Percentiles rank a stretch among this genome's conserved stretches.
Conservation (phyloP, 2,797 vertebrate genomes). For the Apogon talboti region DNA sequence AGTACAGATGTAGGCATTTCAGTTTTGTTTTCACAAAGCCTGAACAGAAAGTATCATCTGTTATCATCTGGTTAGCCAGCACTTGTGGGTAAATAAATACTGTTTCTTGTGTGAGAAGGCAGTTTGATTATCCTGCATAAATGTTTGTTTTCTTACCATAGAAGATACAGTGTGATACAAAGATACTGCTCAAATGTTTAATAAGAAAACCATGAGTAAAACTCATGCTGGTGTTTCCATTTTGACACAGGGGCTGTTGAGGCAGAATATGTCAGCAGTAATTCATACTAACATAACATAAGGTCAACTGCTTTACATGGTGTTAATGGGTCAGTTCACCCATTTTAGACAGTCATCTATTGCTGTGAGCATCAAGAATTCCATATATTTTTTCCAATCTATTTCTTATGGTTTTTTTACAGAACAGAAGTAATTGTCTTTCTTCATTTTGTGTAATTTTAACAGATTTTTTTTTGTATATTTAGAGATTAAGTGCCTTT, state of each 20-base stretch:
- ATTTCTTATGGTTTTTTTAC: too few species aligned
- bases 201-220: constrained; percentile 12
- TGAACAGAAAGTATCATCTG: constrained; percentile 19
- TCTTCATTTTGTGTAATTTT: too few species aligned
- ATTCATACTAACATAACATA: constrained; percentile 43
- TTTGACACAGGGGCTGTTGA: constrained; percentile 20
- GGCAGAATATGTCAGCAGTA: constrained; percentile 26
- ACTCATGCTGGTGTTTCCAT: neutral
- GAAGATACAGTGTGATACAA: too few species aligned
- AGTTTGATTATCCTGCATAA: neutral
- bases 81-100: constrained; percentile 21
- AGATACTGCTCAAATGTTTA: neutral
- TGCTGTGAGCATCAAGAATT: too few species aligned
- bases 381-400: too few species aligned
- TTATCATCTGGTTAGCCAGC: constrained; percentile 11
- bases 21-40: constrained; percentile 24
- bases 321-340: constrained; percentile 17
- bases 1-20: constrained; percentile 17
- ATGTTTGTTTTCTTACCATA: constrained; percentile 10
- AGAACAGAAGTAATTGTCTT: too few species aligned
- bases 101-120: constrained; percentile 3
- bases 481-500: too few species aligned
- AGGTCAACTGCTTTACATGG: constrained; percentile 21
- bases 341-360: neutral
- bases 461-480: too few species aligned